Percentiles rank a stretch among this genome's conserved stretches.
These are phyloP conservation scores for Drosophila sechellia DNA, from an alignment of 1,140 invertebrate species.

Conservation along the genomic window DNA sequence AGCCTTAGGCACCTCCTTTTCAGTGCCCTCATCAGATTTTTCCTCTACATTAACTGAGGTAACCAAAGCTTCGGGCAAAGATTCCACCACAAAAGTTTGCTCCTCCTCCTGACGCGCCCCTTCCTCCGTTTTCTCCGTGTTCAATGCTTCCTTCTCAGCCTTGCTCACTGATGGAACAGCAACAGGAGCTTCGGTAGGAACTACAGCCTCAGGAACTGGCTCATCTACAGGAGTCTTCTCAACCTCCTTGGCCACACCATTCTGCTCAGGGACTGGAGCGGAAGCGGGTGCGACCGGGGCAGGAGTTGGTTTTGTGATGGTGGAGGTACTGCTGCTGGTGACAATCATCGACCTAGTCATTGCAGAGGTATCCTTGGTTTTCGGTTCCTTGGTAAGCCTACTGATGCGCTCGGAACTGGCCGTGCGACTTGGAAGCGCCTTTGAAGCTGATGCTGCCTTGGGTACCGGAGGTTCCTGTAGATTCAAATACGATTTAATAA, in stretches of 20 bases:
- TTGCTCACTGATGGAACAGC: conserved; percentile 60
- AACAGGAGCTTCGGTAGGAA: conserved; percentile 7
- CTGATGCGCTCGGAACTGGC: conserved; percentile 79
- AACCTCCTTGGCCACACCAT: conserved; percentile 55
- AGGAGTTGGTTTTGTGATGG: conserved; percentile 18
- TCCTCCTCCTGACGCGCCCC: conserved; percentile 42
- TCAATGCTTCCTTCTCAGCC: conserved; percentile 83
- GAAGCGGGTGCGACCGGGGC: conserved; percentile 21
- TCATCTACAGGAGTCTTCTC: conserved; percentile 26
- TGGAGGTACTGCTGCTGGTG: conserved; percentile 46
- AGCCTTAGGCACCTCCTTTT: conserved; percentile 57
- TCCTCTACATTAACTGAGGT: conserved; percentile 58
- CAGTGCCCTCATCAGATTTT: conserved; percentile 85
- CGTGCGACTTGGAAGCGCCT: conserved; percentile 71
- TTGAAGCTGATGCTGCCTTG: conserved; percentile 75
- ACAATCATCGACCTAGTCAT: conserved; percentile 78
- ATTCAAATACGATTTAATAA: conserved; percentile 2
- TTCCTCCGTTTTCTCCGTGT: conserved; percentile 83
- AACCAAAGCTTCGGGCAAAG: conserved; percentile 27
- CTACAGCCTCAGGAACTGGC: conserved; percentile 26
- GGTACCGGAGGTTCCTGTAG: conserved; percentile 66
- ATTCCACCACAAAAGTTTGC: background rate
- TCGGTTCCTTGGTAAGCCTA: conserved; percentile 62
- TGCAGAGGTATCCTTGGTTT: conserved; percentile 56
- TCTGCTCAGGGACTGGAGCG: conserved; percentile 32